Conservation (phyloP, 2,888 invertebrate species). For the Druceiella hillmani region DNA sequence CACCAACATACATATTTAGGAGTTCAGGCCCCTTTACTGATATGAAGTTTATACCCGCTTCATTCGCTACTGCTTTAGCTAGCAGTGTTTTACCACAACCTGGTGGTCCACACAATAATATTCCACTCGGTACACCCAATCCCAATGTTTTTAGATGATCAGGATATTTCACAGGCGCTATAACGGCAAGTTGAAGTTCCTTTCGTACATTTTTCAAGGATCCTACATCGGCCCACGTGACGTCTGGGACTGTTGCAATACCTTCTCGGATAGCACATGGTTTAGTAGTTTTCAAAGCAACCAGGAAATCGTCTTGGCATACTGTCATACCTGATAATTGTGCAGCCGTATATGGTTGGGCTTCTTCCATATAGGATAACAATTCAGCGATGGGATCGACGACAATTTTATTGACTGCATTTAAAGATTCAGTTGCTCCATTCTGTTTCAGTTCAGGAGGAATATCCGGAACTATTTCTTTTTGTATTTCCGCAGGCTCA, state of each 20-base stretch:
- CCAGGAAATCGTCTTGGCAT: conserved; percentile 68
- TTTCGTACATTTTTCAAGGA: conserved; percentile 83
- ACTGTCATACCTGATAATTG: conserved; percentile 63
- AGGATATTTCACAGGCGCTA: conserved; percentile 87
- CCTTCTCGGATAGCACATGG: conserved; percentile 96
- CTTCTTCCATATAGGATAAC: conserved; percentile 60
- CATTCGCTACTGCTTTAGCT: conserved; percentile 98
- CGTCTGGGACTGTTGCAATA: conserved; percentile 95
- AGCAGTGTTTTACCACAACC: conserved; percentile 95
- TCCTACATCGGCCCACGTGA: conserved; percentile 96
- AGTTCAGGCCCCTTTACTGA: conserved; percentile 98
- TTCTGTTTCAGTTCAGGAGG: conserved; percentile 25
- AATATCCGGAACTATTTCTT: conserved; percentile 17
- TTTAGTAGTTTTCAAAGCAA: conserved; percentile 76
- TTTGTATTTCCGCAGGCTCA: conserved; percentile 17
- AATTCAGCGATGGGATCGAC: conserved; percentile 45
- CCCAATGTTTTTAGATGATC: conserved; percentile 76
- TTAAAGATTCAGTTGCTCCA: conserved; percentile 19
- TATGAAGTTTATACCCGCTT: conserved; percentile 97
- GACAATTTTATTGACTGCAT: too few species aligned
- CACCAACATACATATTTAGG: conserved; percentile 98
- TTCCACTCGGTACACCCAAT: conserved; percentile 77
- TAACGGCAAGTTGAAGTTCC: conserved; percentile 84
- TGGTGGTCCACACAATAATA: conserved; percentile 94
- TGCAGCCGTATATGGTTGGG: conserved; percentile 55